A percentile compares a stretch with the other conserved stretches of the same genome.
Conservation (phyloP, 2,797 vertebrate genomes). For the Periophthalmus magnuspinnatus region DNA sequence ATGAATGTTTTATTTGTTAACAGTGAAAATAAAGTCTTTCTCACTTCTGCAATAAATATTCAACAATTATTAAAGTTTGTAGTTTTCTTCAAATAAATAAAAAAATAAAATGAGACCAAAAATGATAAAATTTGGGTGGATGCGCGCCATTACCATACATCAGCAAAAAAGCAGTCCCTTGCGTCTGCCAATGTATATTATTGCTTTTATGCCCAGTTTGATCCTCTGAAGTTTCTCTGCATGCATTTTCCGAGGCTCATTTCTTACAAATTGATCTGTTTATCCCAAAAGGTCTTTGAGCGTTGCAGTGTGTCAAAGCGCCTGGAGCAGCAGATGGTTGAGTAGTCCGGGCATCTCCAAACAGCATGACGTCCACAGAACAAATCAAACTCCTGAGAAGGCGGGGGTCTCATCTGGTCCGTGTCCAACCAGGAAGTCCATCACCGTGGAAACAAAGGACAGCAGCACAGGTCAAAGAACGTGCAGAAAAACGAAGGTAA, state of each 20-base stretch:
- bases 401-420: conserved; percentile 36
- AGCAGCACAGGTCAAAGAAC: conserved; percentile 7
- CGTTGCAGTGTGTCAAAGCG: conserved; percentile 18
- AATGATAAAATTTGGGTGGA: neutral
- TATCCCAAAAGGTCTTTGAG: conserved; percentile 12
- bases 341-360: conserved; percentile 23
- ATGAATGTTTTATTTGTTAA: no score
- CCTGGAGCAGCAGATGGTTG: conserved; percentile 47
- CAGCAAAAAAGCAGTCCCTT: neutral
- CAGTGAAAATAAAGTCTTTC: no score
- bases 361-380: conserved; percentile 17
- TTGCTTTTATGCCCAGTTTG: conserved; percentile 6
- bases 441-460: conserved; percentile 12
- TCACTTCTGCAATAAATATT: neutral
- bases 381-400: conserved; percentile 23
- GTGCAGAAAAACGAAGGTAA: conserved; percentile 3
- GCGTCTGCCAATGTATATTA: neutral
- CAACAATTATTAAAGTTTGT: neutral
- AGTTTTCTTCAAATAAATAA: neutral
- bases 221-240: neutral
- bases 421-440: conserved; percentile 2
- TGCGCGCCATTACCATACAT: neutral
- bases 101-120: neutral
- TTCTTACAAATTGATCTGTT: conserved; percentile 15
- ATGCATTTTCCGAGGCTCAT: conserved; percentile 5